These are phyloP conservation scores for Drosophila ohnishii DNA, from an alignment of 1,140 invertebrate species.

Conservation along the genomic window DNA sequence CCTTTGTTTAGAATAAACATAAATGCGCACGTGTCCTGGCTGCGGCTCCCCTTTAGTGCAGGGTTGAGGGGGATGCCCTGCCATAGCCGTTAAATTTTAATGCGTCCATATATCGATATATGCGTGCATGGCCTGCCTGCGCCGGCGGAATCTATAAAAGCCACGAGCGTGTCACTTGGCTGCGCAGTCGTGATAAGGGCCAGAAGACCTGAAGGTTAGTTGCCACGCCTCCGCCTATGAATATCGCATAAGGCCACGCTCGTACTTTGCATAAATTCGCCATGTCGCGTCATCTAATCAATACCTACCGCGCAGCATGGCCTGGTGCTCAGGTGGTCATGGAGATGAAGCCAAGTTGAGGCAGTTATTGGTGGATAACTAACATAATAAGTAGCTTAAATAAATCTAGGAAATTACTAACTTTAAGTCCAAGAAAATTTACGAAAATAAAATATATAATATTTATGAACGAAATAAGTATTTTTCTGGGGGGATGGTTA, in stretches of 20 bases:
- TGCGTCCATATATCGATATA: constrained; percentile 79
- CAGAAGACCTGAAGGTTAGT: constrained; percentile 3
- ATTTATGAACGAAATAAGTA: background rate
- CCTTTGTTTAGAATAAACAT: constrained; percentile 80
- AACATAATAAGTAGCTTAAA: background rate
- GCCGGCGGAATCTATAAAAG: constrained; percentile 59
- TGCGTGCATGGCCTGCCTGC: constrained; percentile 54
- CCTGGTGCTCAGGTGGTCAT: background rate
- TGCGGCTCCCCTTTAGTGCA: constrained; percentile 48
- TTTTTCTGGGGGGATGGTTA: background rate
- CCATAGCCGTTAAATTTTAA: constrained; percentile 77
- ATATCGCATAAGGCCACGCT: constrained; percentile 62
- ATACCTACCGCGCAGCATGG: constrained; percentile 4
- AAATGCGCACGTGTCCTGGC: constrained; percentile 73
- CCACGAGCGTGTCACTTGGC: constrained; percentile 36
- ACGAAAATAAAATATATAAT: background rate
- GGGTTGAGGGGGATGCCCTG: constrained; percentile 3
- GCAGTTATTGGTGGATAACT: background rate
- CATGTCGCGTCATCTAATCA: constrained; percentile 48
- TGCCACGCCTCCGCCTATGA: constrained; percentile 43
- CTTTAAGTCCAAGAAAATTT: background rate
- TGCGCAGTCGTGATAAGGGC: constrained; percentile 41
- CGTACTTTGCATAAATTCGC: constrained; percentile 25
- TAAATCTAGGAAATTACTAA: background rate
- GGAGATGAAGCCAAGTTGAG: background rate